Evolutionary conservation across 2,888 invertebrate genomes (phyloP).

Genomic region (Chrysomela aeneicollis): DNA sequence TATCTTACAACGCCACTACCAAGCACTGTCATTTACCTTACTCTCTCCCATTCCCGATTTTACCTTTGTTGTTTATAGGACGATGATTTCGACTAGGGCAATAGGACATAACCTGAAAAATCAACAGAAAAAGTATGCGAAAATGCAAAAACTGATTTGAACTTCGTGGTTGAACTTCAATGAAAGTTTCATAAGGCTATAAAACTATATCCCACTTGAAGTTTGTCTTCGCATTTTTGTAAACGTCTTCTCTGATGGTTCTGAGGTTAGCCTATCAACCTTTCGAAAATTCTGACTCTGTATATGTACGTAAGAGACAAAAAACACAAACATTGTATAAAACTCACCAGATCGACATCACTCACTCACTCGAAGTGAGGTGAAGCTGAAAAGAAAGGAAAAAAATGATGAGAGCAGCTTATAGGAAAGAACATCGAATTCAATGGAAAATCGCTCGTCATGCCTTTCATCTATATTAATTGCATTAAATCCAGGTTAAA

Average conservation of each 20-base stretch:
- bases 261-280: too few species aligned
- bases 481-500: conserved; percentile 15
- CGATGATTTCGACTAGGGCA: too few species aligned
- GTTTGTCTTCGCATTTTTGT: too few species aligned
- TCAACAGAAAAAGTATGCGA: too few species aligned
- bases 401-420: background rate
- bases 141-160: too few species aligned
- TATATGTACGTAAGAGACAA: conserved; percentile 1
- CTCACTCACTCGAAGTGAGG: background rate
- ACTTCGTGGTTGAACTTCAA: too few species aligned
- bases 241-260: too few species aligned
- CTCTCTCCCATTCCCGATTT: conserved; percentile 26
- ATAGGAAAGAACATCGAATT: conserved; percentile 17
- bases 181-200: too few species aligned
- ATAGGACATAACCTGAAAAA: too few species aligned
- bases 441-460: conserved; percentile 22
- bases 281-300: too few species aligned
- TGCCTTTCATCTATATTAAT: conserved; percentile 19
- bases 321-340: background rate
- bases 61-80: conserved; percentile 33
- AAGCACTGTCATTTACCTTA: conserved; percentile 58
- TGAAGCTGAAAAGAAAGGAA: background rate
- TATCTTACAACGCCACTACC: conserved; percentile 59
- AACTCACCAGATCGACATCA: background rate
- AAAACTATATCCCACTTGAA: too few species aligned